phyloP scores from a whole-genome alignment of 1,140 invertebrate genomes.

The Apis florea region DNA sequence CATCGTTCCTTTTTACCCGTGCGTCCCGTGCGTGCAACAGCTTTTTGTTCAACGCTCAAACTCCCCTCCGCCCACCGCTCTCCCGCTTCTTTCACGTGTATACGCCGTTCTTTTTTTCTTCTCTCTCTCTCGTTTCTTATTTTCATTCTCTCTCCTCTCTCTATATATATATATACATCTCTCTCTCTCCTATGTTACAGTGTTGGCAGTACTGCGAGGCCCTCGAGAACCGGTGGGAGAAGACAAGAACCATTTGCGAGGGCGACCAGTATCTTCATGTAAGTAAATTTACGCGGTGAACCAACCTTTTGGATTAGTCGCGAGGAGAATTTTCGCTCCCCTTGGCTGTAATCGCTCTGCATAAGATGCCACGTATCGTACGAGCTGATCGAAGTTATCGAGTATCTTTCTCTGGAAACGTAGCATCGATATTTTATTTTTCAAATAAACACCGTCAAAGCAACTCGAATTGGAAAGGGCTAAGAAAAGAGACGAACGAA shows the following conservation, averaged over 20 bases:
- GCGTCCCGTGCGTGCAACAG: constrained; percentile 46
- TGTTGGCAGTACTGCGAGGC: constrained; percentile 90
- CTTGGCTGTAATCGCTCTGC: background rate
- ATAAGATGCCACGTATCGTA: no score
- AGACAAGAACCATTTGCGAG: constrained; percentile 86
- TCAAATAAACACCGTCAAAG: no score
- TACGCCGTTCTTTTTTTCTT: background rate
- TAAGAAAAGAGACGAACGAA: background rate
- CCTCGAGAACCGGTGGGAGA: constrained; percentile 87
- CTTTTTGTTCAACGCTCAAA: constrained; percentile 53
- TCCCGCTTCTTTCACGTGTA: constrained; percentile 36
- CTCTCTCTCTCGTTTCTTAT: background rate
- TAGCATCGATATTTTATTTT: no score
- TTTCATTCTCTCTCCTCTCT: constrained; percentile 38
- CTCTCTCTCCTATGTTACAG: constrained; percentile 82
- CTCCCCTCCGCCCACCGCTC: constrained; percentile 6
- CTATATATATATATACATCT: no score
- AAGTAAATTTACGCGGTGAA: constrained; percentile 45
- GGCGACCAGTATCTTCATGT: constrained; percentile 71
- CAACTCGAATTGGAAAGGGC: no score
- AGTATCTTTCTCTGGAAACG: no score
- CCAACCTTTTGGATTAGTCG: constrained; percentile 26
- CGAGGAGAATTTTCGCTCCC: background rate
- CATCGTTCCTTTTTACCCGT: constrained; percentile 50
- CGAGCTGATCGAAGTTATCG: no score